These are phyloP conservation scores for Tetropium fuscum DNA, from an alignment of 2,888 invertebrate genomes.

Conservation along the genomic window DNA sequence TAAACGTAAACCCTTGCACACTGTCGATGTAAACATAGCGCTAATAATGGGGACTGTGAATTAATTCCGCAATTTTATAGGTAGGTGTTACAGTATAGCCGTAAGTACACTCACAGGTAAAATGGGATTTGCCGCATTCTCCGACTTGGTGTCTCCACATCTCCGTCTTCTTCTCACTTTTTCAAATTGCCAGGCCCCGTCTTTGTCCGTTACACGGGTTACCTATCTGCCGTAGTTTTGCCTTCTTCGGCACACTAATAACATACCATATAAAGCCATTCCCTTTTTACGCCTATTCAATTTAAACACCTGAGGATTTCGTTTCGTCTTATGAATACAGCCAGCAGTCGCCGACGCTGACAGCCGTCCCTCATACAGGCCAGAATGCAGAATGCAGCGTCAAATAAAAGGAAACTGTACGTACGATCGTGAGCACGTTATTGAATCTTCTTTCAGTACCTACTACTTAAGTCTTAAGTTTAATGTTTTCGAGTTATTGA, in stretches of 20 bases:
- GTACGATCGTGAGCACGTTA: not conserved
- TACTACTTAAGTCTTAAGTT: too few species aligned
- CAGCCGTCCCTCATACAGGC: constrained; percentile 17
- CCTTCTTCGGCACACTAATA: constrained; percentile 60
- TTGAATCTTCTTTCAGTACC: too few species aligned
- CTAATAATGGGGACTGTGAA: constrained; percentile 37
- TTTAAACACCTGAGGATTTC: constrained; percentile 60
- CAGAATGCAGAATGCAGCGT: constrained; percentile 22
- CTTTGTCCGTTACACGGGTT: constrained; percentile 51
- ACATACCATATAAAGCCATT: constrained; percentile 61
- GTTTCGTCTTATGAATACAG: constrained; percentile 44
- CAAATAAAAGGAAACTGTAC: not conserved
- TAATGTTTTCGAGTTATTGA: too few species aligned
- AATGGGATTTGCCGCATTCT: constrained; percentile 65
- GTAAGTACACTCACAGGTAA: constrained; percentile 61
- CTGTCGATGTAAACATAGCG: constrained; percentile 30
- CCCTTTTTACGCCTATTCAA: constrained; percentile 61
- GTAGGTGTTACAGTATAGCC: constrained; percentile 47
- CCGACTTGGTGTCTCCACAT: constrained; percentile 64
- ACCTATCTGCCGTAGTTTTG: constrained; percentile 53
- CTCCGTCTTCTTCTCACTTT: constrained; percentile 52
- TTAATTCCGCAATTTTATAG: constrained; percentile 28
- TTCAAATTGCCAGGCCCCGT: constrained; percentile 29
- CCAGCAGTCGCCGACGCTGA: constrained; percentile 13
- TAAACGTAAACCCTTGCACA: constrained; percentile 42